Conservation (phyloP, 2,888 invertebrate genomes). For the Cerastis leucographa region DNA sequence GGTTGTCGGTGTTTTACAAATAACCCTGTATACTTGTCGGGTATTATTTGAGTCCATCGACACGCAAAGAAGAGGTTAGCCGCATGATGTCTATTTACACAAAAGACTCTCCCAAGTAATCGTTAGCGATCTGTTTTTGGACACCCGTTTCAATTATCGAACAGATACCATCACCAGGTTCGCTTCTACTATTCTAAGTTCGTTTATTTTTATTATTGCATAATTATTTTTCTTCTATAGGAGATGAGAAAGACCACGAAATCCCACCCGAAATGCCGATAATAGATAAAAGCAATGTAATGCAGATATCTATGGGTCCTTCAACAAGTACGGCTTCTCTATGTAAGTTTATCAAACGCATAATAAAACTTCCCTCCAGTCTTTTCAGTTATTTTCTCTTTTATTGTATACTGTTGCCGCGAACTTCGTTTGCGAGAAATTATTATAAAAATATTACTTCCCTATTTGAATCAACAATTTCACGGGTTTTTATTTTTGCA, state of each 20-base stretch:
- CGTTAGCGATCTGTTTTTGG: neutral
- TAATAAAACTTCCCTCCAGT: neutral
- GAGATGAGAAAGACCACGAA: constrained; percentile 86
- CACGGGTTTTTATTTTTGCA: too few species aligned
- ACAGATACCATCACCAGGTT: neutral
- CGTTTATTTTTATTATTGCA: neutral
- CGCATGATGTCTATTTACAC: neutral
- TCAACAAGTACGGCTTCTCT: constrained; percentile 84
- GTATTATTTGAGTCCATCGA: too few species aligned
- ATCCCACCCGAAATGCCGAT: constrained; percentile 83
- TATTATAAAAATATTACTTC: too few species aligned
- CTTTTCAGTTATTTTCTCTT: neutral
- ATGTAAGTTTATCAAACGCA: constrained; percentile 75
- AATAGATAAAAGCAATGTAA: constrained; percentile 84
- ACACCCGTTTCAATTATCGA: neutral
- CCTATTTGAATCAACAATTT: too few species aligned
- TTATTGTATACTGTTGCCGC: neutral
- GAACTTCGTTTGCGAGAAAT: too few species aligned
- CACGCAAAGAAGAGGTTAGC: neutral
- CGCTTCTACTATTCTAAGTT: neutral
- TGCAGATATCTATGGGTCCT: constrained; percentile 83
- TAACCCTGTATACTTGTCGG: too few species aligned
- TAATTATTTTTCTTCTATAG: constrained; percentile 63
- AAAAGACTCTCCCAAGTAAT: too few species aligned
- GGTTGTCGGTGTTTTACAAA: too few species aligned